phyloP scores from a whole-genome alignment of 2,888 invertebrate species.

The Galerucella calmariensis region DNA sequence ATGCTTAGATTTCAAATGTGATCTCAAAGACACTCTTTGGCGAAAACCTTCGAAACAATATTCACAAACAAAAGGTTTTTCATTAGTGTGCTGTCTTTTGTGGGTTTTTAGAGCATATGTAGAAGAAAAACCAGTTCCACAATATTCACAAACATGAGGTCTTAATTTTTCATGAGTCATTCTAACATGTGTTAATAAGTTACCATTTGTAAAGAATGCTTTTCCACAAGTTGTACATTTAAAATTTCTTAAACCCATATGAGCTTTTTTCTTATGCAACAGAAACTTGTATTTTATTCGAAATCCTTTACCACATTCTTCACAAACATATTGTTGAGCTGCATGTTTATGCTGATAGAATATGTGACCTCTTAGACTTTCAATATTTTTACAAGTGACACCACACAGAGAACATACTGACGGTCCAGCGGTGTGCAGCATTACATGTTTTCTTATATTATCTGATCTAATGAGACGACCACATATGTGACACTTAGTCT shows the following conservation, averaged over 20 bases:
- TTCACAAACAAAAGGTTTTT: slow-evolving; percentile 52
- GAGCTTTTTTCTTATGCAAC: slow-evolving; percentile 56
- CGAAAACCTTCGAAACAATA: slow-evolving; percentile 52
- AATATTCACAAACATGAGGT: slow-evolving; percentile 52
- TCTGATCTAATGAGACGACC: slow-evolving; percentile 48
- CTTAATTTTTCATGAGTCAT: slow-evolving; percentile 52
- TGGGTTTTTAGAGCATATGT: slow-evolving; percentile 52
- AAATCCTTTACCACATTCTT: slow-evolving; percentile 55
- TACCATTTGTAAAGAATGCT: slow-evolving; percentile 48
- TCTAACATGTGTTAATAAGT: slow-evolving; percentile 49
- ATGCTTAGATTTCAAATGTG: slow-evolving; percentile 56
- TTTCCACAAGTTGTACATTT: slow-evolving; percentile 54
- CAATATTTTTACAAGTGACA: slow-evolving; percentile 56
- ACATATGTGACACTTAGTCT: slow-evolving; percentile 53
- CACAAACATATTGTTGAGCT: slow-evolving; percentile 54
- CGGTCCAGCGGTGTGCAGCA: slow-evolving; percentile 52
- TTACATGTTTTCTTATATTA: slow-evolving; percentile 54
- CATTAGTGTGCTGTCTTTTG: slow-evolving; percentile 53
- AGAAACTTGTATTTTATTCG: slow-evolving; percentile 54
- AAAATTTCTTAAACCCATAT: slow-evolving; percentile 52
- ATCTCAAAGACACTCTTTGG: slow-evolving; percentile 54
- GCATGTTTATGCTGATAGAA: slow-evolving; percentile 56
- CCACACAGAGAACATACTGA: slow-evolving; percentile 56
- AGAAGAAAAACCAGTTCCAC: slow-evolving; percentile 51
- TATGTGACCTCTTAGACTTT: slow-evolving; percentile 58